These are phyloP conservation scores for Plecotus auritus DNA, from an alignment of 2,113 vertebrate genomes.

Conservation along the genomic window DNA sequence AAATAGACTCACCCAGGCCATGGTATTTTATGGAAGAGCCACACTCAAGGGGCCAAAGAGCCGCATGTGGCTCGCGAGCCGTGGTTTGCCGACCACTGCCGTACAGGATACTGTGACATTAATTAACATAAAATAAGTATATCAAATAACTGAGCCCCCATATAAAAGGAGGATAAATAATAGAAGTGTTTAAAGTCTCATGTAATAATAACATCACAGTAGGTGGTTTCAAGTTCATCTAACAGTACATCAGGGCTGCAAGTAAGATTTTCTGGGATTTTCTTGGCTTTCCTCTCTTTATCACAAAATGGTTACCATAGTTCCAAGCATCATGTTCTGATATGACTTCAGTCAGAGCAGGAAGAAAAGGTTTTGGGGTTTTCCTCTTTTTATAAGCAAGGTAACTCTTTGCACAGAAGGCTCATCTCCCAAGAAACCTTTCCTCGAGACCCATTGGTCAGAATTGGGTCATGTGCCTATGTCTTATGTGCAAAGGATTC, in stretches of 20 bases:
- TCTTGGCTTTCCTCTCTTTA: not conserved
- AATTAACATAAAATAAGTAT: not conserved
- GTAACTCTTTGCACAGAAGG: not conserved
- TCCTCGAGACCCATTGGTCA: not conserved
- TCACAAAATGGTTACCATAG: not conserved
- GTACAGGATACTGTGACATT: not conserved
- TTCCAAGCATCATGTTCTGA: not conserved
- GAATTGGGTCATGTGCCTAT: not conserved
- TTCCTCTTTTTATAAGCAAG: not conserved
- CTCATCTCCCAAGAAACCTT: not conserved
- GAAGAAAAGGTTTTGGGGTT: not conserved
- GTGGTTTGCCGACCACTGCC: no score
- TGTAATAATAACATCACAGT: not conserved
- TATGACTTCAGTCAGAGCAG: not conserved
- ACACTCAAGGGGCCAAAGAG: no score
- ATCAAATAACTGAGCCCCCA: not conserved
- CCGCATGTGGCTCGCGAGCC: no score
- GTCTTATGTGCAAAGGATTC: not conserved
- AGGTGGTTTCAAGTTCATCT: not conserved
- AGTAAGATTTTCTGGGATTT: constrained; percentile 15
- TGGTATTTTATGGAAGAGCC: no score
- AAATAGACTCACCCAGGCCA: no score
- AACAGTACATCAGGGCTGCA: not conserved
- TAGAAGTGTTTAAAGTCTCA: not conserved
- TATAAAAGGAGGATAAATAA: not conserved